Percentiles rank a stretch among this genome's conserved stretches.
phyloP scores from a whole-genome alignment of 2,797 vertebrate species.

The Molossus molossus region DNA sequence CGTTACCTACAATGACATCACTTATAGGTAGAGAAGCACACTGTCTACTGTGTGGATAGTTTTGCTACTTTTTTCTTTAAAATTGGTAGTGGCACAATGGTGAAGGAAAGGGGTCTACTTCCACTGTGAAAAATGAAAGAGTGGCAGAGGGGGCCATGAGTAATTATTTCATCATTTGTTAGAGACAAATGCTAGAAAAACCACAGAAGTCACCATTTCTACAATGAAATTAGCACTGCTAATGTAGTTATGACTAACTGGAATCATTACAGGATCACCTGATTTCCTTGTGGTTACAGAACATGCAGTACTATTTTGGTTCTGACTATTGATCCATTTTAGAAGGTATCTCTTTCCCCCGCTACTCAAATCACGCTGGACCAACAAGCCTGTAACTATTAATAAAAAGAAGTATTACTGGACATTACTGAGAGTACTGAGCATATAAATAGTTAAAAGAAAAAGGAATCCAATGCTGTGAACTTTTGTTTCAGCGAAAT shows the following conservation, averaged over 20 bases:
- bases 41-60: constrained; percentile 55
- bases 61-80: constrained; percentile 45
- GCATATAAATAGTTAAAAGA: constrained; percentile 73
- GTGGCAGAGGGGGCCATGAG: constrained; percentile 81
- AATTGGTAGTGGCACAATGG: constrained; percentile 67
- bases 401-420: constrained; percentile 72
- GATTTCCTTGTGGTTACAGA: constrained; percentile 81
- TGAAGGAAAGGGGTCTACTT: constrained; percentile 80
- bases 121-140: constrained; percentile 78
- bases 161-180: constrained; percentile 78
- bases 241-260: constrained; percentile 82
- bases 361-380: constrained; percentile 72
- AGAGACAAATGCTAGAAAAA: constrained; percentile 85
- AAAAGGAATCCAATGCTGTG: constrained; percentile 78
- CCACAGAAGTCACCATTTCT: constrained; percentile 84
- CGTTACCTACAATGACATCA: constrained; percentile 55
- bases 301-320: constrained; percentile 84
- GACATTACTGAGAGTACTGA: constrained; percentile 76
- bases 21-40: constrained; percentile 55
- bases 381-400: constrained; percentile 81
- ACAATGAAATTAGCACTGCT: constrained; percentile 83
- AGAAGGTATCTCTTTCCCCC: constrained; percentile 75
- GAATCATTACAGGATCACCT: constrained; percentile 79
- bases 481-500: constrained; percentile 75
- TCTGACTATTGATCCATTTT: constrained; percentile 84